A percentile compares a stretch with the other conserved stretches of the same genome.
Evolutionary conservation across 2,888 invertebrate species (phyloP).

Genomic region (Tanypteryx hageni): DNA sequence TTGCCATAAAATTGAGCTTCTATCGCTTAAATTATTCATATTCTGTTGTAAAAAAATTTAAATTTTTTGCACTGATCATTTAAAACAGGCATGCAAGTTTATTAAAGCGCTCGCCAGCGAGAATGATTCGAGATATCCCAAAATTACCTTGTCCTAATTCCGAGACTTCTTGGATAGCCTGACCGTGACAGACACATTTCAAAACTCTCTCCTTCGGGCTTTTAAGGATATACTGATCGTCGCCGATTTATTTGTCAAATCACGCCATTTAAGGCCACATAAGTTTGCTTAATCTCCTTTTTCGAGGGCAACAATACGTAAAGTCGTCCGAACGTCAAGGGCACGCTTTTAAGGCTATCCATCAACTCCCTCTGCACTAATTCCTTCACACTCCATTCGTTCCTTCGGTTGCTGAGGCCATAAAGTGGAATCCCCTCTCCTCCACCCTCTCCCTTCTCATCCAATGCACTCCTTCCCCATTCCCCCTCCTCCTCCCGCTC

Average conservation of each 20-base stretch:
- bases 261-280: not conserved
- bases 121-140: too few relatives aligned
- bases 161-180: too few relatives aligned
- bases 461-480: not conserved
- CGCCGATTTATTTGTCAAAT: not conserved
- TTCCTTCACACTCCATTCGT: slow-evolving; percentile 61
- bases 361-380: slow-evolving; percentile 38
- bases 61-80: too few relatives aligned
- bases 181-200: too few relatives aligned
- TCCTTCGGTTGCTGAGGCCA: slow-evolving; percentile 39
- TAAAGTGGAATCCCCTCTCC: slow-evolving; percentile 39
- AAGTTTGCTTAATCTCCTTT: slow-evolving; percentile 28
- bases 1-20: too few relatives aligned
- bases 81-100: too few relatives aligned
- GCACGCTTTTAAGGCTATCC: slow-evolving; percentile 1
- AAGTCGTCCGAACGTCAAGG: slow-evolving; percentile 30
- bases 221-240: not conserved
- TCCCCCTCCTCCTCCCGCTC: not conserved
- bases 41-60: too few relatives aligned
- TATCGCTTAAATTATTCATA: too few relatives aligned
- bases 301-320: slow-evolving; percentile 22
- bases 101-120: too few relatives aligned
- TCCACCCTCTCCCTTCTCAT: not conserved
- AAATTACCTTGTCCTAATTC: too few relatives aligned
- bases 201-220: too few relatives aligned